Evolutionary conservation across 2,113 vertebrate species (phyloP).

Genomic region (Atrichornis clamosus): DNA sequence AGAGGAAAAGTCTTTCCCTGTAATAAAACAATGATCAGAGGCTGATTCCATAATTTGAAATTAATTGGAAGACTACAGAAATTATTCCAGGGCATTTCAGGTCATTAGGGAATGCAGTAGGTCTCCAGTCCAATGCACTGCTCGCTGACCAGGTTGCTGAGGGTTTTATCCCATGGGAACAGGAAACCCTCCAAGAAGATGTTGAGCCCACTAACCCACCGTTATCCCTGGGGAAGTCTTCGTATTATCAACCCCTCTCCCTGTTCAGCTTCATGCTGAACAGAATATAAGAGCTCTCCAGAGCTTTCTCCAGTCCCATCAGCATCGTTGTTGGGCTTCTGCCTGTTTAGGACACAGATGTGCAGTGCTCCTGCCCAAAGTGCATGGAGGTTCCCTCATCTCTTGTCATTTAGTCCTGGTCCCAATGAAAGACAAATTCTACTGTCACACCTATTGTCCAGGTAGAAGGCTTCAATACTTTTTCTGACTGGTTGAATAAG

Average conservation of each 20-base stretch:
- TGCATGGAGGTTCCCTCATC: accelerated
- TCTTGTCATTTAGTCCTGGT: accelerated
- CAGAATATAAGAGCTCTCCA: not conserved
- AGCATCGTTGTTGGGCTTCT: accelerated
- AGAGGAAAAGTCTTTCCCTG: not conserved
- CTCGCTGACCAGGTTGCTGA: not conserved
- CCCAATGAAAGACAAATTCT: not conserved
- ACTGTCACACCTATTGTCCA: not conserved
- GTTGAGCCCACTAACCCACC: not conserved
- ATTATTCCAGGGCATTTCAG: not conserved
- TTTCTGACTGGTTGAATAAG: not conserved
- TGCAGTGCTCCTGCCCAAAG: not conserved
- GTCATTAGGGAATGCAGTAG: accelerated
- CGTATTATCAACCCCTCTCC: not conserved
- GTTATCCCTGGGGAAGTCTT: not conserved
- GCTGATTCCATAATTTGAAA: not conserved
- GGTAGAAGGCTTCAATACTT: not conserved
- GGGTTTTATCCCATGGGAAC: accelerated
- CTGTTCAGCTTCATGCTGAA: not conserved
- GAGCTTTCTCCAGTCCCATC: no score
- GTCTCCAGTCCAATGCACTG: not conserved
- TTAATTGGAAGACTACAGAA: not conserved
- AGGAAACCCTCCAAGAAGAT: not conserved
- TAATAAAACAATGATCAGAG: not conserved
- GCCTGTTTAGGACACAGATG: accelerated